These are phyloP conservation scores for Mirza zaza DNA, from an alignment of 2,113 vertebrate genomes.

Conservation along the genomic window DNA sequence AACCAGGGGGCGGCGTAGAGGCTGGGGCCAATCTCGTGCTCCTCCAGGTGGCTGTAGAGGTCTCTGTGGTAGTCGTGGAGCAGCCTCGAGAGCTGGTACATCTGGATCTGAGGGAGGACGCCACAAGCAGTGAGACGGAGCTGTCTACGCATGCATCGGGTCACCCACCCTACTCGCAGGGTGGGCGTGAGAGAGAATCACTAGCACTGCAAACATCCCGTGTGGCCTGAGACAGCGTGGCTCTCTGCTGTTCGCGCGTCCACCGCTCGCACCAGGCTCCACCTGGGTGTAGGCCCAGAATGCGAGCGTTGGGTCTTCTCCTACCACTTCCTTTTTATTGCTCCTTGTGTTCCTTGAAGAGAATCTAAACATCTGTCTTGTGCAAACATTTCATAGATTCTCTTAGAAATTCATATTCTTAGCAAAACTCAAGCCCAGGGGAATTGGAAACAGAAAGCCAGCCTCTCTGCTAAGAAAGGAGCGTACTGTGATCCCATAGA, in stretches of 20 bases:
- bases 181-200: no score
- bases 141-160: rapidly evolving
- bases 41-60: slow-evolving; percentile 88
- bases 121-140: no score
- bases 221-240: no score
- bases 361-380: not conserved
- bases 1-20: slow-evolving; percentile 91
- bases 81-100: slow-evolving; percentile 90
- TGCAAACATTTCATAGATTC: not conserved
- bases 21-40: slow-evolving; percentile 88
- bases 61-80: slow-evolving; percentile 90
- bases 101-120: slow-evolving; percentile 85
- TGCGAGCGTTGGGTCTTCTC: rapidly evolving
- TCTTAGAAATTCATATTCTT: not conserved
- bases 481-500: not conserved
- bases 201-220: not conserved
- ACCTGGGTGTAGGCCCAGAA: not conserved
- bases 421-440: not conserved
- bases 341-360: not conserved
- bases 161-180: rapidly evolving
- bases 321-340: not conserved
- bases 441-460: not conserved
- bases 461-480: not conserved
- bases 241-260: not conserved
- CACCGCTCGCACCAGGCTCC: rapidly evolving